Base-by-base conservation (phyloP, 2,888 invertebrate genomes). In the Xestobium rufovillosum region DNA sequence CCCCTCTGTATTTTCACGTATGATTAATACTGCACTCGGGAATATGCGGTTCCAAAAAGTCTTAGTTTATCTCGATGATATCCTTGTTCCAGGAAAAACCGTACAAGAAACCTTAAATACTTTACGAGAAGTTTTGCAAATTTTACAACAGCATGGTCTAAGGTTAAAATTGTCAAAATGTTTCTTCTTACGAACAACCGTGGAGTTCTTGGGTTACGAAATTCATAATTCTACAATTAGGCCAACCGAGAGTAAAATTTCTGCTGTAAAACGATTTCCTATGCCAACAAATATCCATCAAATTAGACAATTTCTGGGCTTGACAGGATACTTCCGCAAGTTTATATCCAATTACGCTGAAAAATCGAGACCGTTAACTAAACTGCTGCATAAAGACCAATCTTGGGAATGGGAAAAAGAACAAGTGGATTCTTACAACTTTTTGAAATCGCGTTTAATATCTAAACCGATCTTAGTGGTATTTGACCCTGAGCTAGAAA, bases 1-100 rank as follows among this genome's bases (percentile, higher is more conserved):
- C 61, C 56, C 57, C 2, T 45, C 48, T 16, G 53, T 53, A 4
- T 63, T 59, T 41, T 56, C 57, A 35, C 38, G 53, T 12, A 44
- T 54, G 34, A 54, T 60, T 3, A 41, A 45, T 33, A 34, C 14
- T 11, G 26, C 41, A 14, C 14, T 42, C n/a, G 39, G 32, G 2
- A 23, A 39, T 4, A 26, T 39, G 10, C 2, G 37, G 14, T 33
- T 42, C 16, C 12, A 16, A 1, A 39, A 40, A 23, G 31, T 39
- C 17, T 26, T 31, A 6, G 14, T 29, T 26, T 41, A 44, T 26
- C 14, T 44, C 4, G 44, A 44, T 17, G 43, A 44, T 15, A 29
- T 45, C 13, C 19, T 45, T 8, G 35, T 45, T 8, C 44, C 42
- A 8, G 31, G 15, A n/a, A 10, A 27, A 10, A 32, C 35, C 3